These are phyloP conservation scores for Pteruthius melanotis DNA, from an alignment of 2,113 vertebrate genomes.

Conservation along the genomic window DNA sequence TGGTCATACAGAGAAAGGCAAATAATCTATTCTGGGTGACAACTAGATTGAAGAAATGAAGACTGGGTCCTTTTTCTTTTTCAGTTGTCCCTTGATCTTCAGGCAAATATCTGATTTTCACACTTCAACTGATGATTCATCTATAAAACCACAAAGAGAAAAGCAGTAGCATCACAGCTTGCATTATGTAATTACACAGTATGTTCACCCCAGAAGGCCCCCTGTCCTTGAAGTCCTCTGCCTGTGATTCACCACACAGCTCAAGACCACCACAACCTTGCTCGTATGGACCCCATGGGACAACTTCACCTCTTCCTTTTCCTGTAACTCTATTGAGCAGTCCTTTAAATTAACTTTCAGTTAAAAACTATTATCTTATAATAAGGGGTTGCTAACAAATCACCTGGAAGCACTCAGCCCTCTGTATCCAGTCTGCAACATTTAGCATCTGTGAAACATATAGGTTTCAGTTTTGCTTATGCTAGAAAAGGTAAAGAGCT, in stretches of 20 bases:
- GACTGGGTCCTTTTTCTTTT: accelerated
- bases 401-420: not conserved
- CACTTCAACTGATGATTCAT: not conserved
- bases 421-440: not conserved
- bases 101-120: not conserved
- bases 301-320: not conserved
- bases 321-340: not conserved
- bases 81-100: not conserved
- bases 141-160: not conserved
- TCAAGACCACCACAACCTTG: not conserved
- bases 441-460: not conserved
- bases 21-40: not conserved
- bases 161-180: not conserved
- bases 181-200: not conserved
- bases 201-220: not conserved
- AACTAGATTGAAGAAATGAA: not conserved
- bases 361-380: not conserved
- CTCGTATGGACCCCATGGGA: not conserved
- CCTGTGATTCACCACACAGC: not conserved
- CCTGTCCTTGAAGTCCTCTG: not conserved
- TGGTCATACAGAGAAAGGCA: not conserved
- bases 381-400: not conserved
- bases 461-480: not conserved
- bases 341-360: not conserved
- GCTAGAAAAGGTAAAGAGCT: not conserved